phyloP scores from a whole-genome alignment of 2,113 vertebrate species.

The Mesoclemmys tuberculata region DNA sequence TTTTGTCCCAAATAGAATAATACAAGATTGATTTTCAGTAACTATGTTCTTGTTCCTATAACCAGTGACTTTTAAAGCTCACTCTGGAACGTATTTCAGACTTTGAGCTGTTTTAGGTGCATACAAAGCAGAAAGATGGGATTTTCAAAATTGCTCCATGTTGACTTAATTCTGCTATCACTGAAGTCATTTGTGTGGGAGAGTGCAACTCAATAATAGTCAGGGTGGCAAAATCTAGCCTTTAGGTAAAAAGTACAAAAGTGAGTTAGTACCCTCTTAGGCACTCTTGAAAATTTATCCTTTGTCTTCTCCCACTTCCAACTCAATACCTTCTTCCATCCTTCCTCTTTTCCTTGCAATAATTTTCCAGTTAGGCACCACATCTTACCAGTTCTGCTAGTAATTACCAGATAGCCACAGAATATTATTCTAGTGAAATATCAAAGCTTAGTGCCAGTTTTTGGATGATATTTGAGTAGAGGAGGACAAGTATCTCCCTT shows the following conservation, averaged over 20 bases:
- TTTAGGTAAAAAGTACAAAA: neutral
- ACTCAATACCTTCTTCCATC: neutral
- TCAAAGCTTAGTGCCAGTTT: neutral
- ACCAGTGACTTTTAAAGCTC: neutral
- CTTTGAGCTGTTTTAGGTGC: neutral
- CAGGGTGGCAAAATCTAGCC: neutral
- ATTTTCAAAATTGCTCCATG: neutral
- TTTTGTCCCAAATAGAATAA: neutral
- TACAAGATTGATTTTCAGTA: neutral
- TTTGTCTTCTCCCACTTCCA: neutral
- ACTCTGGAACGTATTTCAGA: neutral
- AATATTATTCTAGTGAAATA: neutral
- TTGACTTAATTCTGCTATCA: neutral
- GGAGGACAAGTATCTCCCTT: too few relatives aligned
- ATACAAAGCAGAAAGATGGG: neutral
- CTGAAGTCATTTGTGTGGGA: neutral
- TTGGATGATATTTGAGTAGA: neutral
- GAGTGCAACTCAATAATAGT: neutral
- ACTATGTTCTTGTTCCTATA: neutral
- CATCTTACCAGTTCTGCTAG: neutral
- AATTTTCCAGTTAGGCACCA: neutral
- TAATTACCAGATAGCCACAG: neutral
- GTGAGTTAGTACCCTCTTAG: neutral
- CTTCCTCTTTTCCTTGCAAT: neutral
- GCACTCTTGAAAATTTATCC: neutral